Percentiles rank a stretch among this genome's conserved stretches.
Conservation (phyloP, 2,888 invertebrate species). For the Neoscelio sp. region DNA sequence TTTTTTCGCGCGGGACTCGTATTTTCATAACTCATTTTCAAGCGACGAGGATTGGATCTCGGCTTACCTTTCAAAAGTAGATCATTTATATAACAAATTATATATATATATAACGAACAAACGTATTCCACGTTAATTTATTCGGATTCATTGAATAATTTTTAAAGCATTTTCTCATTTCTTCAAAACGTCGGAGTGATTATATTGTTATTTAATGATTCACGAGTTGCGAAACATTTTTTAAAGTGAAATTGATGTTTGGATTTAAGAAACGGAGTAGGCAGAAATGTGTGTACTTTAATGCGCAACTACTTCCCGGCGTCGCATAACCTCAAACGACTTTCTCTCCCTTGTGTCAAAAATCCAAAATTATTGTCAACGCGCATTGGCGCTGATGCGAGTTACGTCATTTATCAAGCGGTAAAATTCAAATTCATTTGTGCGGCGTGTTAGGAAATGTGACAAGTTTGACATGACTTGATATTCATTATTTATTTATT, state of each 20-base stretch:
- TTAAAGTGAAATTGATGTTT: constrained; percentile 3
- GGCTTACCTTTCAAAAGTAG: neutral
- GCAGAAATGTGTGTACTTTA: constrained; percentile 20
- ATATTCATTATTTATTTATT: too few relatives aligned
- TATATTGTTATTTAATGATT: too few relatives aligned
- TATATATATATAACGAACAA: too few relatives aligned
- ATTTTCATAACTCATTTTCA: constrained; percentile 23
- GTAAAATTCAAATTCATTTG: neutral
- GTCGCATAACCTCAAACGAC: neutral
- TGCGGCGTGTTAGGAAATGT: neutral
- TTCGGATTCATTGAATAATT: too few relatives aligned
- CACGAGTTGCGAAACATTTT: constrained; percentile 7
- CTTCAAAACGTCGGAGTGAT: neutral
- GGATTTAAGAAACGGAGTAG: constrained; percentile 14
- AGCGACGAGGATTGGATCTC: too few relatives aligned
- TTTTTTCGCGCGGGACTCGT: constrained; percentile 23
- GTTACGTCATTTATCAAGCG: neutral
- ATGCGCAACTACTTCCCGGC: constrained; percentile 23
- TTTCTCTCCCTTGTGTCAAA: neutral
- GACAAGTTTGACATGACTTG: neutral
- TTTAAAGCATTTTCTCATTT: too few relatives aligned
- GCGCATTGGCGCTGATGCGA: neutral
- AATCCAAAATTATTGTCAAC: neutral
- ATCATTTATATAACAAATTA: neutral
- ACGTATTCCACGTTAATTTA: too few relatives aligned